Percentiles rank a stretch among this genome's conserved stretches.
Conservation (phyloP, 2,888 invertebrate species). For the Tetranychus piercei region DNA sequence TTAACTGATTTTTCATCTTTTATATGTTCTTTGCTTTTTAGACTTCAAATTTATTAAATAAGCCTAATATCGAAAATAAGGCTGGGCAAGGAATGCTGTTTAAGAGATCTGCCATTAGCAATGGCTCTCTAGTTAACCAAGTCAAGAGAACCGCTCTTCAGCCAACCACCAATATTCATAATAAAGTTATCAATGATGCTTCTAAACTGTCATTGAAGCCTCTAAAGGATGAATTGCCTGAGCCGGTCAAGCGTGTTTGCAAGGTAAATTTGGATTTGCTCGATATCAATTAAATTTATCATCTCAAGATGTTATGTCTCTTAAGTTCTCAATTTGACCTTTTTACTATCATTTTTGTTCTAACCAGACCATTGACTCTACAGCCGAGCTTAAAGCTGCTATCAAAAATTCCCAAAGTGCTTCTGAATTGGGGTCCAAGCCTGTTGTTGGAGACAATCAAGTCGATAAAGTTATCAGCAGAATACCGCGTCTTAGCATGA, state of each 20-base stretch:
- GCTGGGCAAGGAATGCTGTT: neutral
- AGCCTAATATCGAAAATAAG: constrained; percentile 3
- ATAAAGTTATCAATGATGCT: neutral
- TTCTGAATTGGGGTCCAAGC: neutral
- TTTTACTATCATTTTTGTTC: neutral
- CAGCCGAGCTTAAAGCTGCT: neutral
- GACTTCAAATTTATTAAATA: neutral
- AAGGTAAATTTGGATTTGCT: neutral
- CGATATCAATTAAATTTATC: too few species aligned
- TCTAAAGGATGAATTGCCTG: neutral
- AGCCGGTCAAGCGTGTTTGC: neutral
- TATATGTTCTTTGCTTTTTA: neutral
- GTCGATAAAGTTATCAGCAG: neutral
- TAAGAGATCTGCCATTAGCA: neutral
- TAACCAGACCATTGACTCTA: neutral
- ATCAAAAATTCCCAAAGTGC: neutral
- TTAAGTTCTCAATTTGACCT: neutral
- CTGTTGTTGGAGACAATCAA: neutral
- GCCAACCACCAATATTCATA: neutral
- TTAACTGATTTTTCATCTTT: neutral
- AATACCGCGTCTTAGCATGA: constrained; percentile 3
- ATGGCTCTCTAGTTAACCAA: neutral
- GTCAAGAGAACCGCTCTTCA: neutral
- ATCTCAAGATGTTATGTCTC: too few species aligned
- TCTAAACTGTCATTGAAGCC: neutral